A percentile compares a stretch with the other conserved stretches of the same genome.
phyloP scores from a whole-genome alignment of 2,113 vertebrate species.

The Ellobius talpinus region DNA sequence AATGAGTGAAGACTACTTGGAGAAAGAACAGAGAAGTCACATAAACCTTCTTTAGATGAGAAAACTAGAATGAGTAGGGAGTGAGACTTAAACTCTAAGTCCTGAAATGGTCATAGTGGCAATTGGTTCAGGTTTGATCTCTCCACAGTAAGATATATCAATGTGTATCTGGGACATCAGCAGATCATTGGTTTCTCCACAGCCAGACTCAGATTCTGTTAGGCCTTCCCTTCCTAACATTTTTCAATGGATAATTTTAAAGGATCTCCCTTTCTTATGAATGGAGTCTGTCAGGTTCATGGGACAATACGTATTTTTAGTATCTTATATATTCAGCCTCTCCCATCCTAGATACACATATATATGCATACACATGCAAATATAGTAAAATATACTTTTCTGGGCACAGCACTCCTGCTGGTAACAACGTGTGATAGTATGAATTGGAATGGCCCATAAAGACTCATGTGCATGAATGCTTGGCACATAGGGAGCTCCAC shows the following conservation, averaged over 20 bases:
- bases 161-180: background rate
- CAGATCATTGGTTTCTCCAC: background rate
- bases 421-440: background rate
- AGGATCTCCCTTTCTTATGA: background rate
- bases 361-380: background rate
- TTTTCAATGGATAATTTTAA: background rate
- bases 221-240: background rate
- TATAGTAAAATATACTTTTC: background rate
- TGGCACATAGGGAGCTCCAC: background rate
- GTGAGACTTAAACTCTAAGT: background rate
- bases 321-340: background rate
- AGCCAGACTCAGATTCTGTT: accelerated
- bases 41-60: background rate
- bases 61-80: background rate
- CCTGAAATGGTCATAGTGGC: background rate
- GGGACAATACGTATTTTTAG: background rate
- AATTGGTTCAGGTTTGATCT: background rate
- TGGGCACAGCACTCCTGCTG: background rate
- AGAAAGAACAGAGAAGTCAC: background rate
- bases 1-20: background rate
- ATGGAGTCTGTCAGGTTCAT: background rate
- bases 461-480: background rate
- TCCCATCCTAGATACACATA: background rate
- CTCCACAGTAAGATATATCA: background rate
- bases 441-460: background rate